Base-by-base conservation (phyloP, 2,888 invertebrate species). In the Lamproptera curius region DNA sequence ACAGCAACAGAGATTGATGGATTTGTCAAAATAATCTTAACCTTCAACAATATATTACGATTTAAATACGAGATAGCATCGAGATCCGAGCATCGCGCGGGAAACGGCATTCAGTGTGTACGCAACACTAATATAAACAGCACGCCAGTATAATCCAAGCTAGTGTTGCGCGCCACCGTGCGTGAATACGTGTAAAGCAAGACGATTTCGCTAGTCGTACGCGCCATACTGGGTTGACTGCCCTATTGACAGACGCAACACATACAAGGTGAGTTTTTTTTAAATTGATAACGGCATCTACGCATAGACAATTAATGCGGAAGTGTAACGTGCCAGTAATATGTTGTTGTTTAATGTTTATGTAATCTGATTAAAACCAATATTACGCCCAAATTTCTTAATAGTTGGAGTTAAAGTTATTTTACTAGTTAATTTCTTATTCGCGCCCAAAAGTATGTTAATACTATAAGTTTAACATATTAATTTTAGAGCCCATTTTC, bases 51-150 rank as follows among this genome's bases (percentile, higher is more conserved):
- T 23, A 26, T 28, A 45, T 49, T 46, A 37, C 39, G 13, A 42
- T 38, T 43, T 20, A 43, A 16, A n/a, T n/a, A 39, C 43, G 36
- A 46, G 47, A 49, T 44, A 51, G 48, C 46, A 42, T 37, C 43
- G 51, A 51, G 46, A 51, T 52, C 51, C 50, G 50, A 42, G 23
- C 52, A 52, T 54, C 46, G 52, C 36, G 41, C 50, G 52, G 52
- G 46, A 54, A 54, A 50, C 44, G 49, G 43, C 54, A 39, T 42
- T 45, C 52, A 55, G 54, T 55, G 42, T 52, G 46, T 42, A 45
- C 45, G 16, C 37, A 48, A 39, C 51, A 39, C 35, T 40, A 42
- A 34, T 34, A 46, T 44, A 39, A 39, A 46, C 45, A 54, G 40
- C 52, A 54, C 54, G 54, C 50, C 40, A 16, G 26, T 16, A 23